A percentile compares a stretch with the other conserved stretches of the same genome.
Evolutionary conservation across 1,140 invertebrate genomes (phyloP).

Genomic region (Aphelinus atriplicis): DNA sequence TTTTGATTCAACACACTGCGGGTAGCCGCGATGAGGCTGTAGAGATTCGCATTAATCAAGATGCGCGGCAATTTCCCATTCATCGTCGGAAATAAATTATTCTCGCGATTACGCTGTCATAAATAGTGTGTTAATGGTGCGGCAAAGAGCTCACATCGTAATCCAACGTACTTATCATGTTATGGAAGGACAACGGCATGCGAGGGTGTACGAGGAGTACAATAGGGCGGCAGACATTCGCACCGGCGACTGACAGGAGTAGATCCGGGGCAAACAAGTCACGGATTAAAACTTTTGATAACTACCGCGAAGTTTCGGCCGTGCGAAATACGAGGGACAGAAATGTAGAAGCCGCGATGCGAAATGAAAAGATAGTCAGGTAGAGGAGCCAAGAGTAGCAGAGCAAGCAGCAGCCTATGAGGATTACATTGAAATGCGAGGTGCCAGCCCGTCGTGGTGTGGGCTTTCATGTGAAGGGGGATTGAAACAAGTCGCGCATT

Average conservation of each 20-base stretch:
- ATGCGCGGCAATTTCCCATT: no score
- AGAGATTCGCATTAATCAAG: no score
- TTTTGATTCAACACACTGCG: no score
- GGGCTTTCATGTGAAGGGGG: slow-evolving; percentile 12
- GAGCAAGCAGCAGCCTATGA: neutral
- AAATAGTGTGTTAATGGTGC: no score
- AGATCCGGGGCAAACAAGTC: slow-evolving; percentile 5
- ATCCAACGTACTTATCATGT: neutral
- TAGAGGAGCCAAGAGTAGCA: slow-evolving; percentile 3
- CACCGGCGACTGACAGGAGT: neutral
- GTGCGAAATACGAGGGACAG: neutral
- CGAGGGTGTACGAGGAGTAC: neutral
- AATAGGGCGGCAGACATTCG: neutral
- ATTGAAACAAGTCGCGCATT: slow-evolving; percentile 38
- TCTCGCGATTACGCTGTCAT: no score
- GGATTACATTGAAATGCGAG: slow-evolving; percentile 42
- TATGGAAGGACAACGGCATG: neutral
- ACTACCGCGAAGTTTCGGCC: neutral
- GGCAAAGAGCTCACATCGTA: neutral
- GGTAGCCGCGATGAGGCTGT: no score
- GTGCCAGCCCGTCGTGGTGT: slow-evolving; percentile 2
- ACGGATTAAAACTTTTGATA: slow-evolving; percentile 36
- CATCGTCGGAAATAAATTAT: no score
- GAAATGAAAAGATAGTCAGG: neutral
- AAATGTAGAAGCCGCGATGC: neutral